phyloP scores from a whole-genome alignment of 2,113 vertebrate genomes.

The Geococcyx californianus region DNA sequence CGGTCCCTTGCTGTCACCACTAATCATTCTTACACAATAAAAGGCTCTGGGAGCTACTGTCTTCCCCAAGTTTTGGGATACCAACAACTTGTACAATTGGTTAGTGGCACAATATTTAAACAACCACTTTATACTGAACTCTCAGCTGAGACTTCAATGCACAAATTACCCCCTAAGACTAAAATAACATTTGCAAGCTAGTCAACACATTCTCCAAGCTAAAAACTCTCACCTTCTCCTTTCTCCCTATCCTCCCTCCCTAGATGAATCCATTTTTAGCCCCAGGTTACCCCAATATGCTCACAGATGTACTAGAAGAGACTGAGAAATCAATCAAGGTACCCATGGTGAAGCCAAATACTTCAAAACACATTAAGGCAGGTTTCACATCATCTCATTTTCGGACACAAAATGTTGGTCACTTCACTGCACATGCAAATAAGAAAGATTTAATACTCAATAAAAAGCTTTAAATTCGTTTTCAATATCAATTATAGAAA shows the following conservation, averaged over 20 bases:
- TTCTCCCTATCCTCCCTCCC: neutral
- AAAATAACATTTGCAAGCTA: conserved; percentile 5
- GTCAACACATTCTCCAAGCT: neutral
- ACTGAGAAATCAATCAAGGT: conserved; percentile 49
- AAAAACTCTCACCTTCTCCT: neutral
- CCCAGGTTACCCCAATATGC: conserved; percentile 19
- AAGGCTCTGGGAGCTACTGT: conserved; percentile 67
- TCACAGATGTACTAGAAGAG: conserved; percentile 45
- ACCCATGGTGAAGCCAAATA: conserved; percentile 58
- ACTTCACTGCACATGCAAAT: conserved; percentile 66
- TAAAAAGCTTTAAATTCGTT: conserved; percentile 54
- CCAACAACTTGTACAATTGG: conserved; percentile 31
- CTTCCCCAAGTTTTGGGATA: conserved; percentile 64
- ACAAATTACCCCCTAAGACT: neutral
- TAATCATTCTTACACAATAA: neutral
- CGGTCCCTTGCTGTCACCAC: neutral
- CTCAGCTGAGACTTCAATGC: neutral
- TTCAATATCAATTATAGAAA: conserved; percentile 62
- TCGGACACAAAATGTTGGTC: conserved; percentile 52
- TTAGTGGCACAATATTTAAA: neutral
- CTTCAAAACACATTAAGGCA: conserved; percentile 64
- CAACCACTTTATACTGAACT: neutral
- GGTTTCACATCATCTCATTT: conserved; percentile 42
- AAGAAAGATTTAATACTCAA: conserved; percentile 61
- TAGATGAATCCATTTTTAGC: neutral